Evolutionary conservation across 2,888 invertebrate genomes (phyloP).

Genomic region (Acrobasis suavella): DNA sequence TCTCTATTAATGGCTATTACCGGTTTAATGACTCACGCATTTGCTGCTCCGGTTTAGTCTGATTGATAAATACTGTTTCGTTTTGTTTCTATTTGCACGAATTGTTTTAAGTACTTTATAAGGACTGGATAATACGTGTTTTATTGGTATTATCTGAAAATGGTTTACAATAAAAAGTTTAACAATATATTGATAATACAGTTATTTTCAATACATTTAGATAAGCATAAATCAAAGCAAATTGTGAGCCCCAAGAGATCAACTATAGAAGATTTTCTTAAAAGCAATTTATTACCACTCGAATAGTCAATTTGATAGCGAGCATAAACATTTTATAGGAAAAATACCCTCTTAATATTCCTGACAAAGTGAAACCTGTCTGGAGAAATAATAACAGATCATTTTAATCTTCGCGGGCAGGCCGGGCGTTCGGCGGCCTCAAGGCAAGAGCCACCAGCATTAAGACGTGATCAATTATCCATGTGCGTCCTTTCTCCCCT

Average conservation of each 20-base stretch:
- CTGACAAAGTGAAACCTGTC: conserved; percentile 46
- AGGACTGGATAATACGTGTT: too few species aligned
- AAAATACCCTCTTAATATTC: conserved; percentile 34
- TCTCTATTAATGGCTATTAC: conserved; percentile 45
- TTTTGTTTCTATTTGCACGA: not conserved
- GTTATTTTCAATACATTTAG: not conserved
- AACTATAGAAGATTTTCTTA: not conserved
- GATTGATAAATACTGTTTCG: conserved; percentile 27
- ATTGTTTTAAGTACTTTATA: not conserved
- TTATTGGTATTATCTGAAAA: too few species aligned
- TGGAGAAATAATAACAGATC: conserved; percentile 57
- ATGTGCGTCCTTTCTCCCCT: conserved; percentile 45
- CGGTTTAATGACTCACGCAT: conserved; percentile 39
- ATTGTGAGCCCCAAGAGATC: not conserved
- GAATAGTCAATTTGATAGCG: conserved; percentile 16
- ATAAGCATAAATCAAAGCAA: not conserved
- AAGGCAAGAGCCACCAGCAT: conserved; percentile 40
- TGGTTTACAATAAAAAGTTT: too few species aligned
- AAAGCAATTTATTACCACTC: conserved; percentile 10
- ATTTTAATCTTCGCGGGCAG: conserved; percentile 52
- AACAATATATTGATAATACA: not conserved
- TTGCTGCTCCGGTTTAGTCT: conserved; percentile 28
- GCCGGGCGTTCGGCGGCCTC: conserved; percentile 31
- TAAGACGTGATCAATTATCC: conserved; percentile 68
- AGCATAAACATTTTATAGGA: conserved; percentile 19